Evolutionary conservation across 2,113 vertebrate genomes (phyloP).

Genomic region (Ifrita kowaldi): DNA sequence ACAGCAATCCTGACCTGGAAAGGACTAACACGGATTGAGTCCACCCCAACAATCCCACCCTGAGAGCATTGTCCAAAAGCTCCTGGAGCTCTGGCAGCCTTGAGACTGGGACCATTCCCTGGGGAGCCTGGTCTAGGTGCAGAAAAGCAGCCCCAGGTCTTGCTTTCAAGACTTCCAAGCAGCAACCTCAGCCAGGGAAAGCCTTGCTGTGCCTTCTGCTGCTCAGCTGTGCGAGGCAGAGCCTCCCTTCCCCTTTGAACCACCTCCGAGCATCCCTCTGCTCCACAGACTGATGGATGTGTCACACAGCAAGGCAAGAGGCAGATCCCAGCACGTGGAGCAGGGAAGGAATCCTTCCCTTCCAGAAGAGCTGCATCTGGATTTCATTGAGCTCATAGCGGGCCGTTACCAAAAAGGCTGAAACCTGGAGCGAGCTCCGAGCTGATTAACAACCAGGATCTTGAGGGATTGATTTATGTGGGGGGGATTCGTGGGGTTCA

Average conservation of each 20-base stretch:
- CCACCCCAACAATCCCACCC: not conserved
- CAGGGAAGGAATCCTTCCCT: not conserved
- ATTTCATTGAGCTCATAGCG: not conserved
- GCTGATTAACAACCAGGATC: not conserved
- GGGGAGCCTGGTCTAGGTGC: not conserved
- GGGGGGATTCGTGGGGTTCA: not conserved
- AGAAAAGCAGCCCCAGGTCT: not conserved
- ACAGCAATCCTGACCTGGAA: fast-evolving
- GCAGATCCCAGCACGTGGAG: fast-evolving
- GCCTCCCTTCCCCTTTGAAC: not conserved
- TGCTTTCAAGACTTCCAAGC: not conserved
- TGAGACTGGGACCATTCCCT: fast-evolving
- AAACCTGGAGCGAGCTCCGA: not conserved
- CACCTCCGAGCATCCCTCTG: not conserved
- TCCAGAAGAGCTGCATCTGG: not conserved
- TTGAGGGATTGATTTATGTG: not conserved
- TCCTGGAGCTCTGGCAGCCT: not conserved
- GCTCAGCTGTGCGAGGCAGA: not conserved
- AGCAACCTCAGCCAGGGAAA: too few species aligned
- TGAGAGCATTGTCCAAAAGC: not conserved
- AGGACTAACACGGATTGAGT: not conserved
- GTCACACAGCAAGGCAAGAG: not conserved
- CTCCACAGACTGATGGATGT: not conserved
- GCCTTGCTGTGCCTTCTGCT: not conserved
- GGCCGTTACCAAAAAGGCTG: not conserved